Conservation (phyloP, 2,113 vertebrate genomes). For the Hipposideros armiger region DNA sequence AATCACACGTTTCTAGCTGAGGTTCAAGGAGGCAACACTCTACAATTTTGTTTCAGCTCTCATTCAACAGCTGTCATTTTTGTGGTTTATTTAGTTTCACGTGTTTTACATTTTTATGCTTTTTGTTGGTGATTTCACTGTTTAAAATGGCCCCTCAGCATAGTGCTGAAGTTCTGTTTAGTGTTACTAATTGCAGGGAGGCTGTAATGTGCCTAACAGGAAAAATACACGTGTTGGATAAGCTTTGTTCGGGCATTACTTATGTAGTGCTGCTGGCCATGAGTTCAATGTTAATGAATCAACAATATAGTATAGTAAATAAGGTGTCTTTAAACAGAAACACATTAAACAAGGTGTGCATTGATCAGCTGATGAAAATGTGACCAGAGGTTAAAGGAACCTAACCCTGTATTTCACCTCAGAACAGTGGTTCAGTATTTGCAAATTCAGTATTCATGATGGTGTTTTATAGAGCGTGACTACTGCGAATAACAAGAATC, state of each 20-base stretch:
- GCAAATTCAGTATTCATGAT: not conserved
- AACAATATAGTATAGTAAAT: not conserved
- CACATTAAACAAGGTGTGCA: not conserved
- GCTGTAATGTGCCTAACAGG: not conserved
- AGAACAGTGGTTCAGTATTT: not conserved
- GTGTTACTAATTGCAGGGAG: not conserved
- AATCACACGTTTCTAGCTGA: not conserved
- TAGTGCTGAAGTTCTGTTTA: not conserved
- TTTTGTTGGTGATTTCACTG: slow-evolving; percentile 4
- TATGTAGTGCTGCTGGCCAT: not conserved
- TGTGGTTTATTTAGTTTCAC: not conserved
- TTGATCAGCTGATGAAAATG: not conserved
- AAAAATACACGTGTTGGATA: not conserved
- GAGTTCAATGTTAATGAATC: not conserved
- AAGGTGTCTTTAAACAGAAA: slow-evolving; percentile 31
- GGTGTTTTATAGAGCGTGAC: not conserved
- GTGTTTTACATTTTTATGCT: not conserved
- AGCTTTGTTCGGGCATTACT: not conserved
- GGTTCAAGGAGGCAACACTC: not conserved
- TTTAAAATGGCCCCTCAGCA: not conserved
- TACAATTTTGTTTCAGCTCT: not conserved
- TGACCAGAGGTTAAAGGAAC: not conserved
- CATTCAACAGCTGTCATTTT: not conserved
- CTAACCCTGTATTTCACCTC: not conserved
- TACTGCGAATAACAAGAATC: not conserved